phyloP scores from a whole-genome alignment of 2,888 invertebrate genomes.

The Rotaria macrura region DNA sequence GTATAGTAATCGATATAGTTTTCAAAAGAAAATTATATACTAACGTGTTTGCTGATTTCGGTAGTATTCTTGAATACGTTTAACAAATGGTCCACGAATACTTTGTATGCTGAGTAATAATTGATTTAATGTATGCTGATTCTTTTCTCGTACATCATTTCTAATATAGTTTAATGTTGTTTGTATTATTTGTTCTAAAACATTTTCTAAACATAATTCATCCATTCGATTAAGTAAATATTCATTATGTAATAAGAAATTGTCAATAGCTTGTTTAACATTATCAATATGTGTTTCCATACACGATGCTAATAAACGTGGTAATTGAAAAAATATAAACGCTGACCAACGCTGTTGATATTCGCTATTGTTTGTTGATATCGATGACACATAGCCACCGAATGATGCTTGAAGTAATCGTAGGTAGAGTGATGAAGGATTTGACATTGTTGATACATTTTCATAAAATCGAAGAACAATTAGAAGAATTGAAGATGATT shows the following conservation, averaged over 20 bases:
- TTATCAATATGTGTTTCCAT: neutral
- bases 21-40: too few species aligned
- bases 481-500: neutral
- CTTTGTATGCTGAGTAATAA: neutral
- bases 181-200: neutral
- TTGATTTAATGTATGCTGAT: neutral
- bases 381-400: neutral
- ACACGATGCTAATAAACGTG: neutral
- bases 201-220: neutral
- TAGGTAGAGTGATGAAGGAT: neutral
- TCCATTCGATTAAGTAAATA: neutral
- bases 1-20: too few species aligned
- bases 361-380: neutral
- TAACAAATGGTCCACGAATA: neutral
- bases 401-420: neutral
- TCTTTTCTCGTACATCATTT: neutral
- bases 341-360: neutral
- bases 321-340: neutral
- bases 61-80: neutral
- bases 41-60: neutral
- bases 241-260: constrained; percentile 10
- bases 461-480: neutral
- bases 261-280: neutral
- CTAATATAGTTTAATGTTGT: neutral
- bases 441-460: neutral